Base-by-base conservation (phyloP, 2,113 vertebrate genomes). In the Dendropsophus ebraccatus region DNA sequence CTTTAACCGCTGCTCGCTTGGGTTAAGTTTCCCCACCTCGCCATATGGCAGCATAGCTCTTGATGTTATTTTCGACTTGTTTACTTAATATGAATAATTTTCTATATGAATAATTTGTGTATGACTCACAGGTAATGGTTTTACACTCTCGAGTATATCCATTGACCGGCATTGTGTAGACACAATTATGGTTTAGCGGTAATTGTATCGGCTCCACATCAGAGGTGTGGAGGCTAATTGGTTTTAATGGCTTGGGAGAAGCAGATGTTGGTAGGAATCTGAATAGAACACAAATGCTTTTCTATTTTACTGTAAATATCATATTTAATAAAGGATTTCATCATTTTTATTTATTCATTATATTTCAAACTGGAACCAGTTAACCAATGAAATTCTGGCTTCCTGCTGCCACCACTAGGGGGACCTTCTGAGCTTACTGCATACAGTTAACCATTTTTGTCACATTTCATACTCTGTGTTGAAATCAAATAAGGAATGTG, bases 161-260 rank as follows among this genome's bases (percentile, higher is more conserved):
- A 23, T 32, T 54, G 75, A 58, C 52, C 52, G 35, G 12, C 23
- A 32, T 58, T 23, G 19, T 79, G 52, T 58, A 58, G 52, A 58
- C 30, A 79, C 76, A 79, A 58, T 79, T 79, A 79, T 32, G 52
- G 28, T 37, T 58, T 32, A 79, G 76, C 76, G 54, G 50, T 79
- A 79, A 79, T 79, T 79, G 49, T 79, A 79, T 58, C 52, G 21
- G 75, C 28, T 21, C 21, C 32, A 12, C 49, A 32, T 30, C 54
- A 79, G 28, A 58, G 76, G 54, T 58, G 52, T 60, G 35, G 2
- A 37, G 76, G 76, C 32, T 79, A 58, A 79, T 58, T 32, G 50
- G 50, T 79, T 79, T 11, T 58, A 79, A 60, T 58, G 32, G 32
- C 30, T 58, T 30, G 52, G 50, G 52, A 58, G 25, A 58, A 79